A percentile compares a stretch with the other conserved stretches of the same genome.
phyloP scores from a whole-genome alignment of 2,888 invertebrate species.

The Zonitis immaculata region DNA sequence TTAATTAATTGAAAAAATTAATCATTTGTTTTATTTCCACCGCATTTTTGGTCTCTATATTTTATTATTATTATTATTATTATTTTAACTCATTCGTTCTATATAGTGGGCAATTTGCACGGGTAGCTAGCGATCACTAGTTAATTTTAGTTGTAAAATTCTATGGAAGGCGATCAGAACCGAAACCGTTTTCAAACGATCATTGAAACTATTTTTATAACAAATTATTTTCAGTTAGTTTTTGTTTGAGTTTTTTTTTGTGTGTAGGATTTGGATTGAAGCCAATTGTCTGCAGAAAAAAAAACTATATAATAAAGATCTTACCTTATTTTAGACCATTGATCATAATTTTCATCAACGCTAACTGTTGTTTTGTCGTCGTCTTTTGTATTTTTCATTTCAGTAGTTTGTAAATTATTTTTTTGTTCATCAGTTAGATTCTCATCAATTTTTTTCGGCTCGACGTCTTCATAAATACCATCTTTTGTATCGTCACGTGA shows the following conservation, averaged over 20 bases:
- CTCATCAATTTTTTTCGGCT: constrained; percentile 13
- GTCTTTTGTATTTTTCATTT: too few species aligned
- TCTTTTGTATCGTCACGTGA: constrained; percentile 34
- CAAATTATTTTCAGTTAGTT: neutral
- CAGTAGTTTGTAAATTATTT: constrained; percentile 20
- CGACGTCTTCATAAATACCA: constrained; percentile 33
- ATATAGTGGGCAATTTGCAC: constrained; percentile 25
- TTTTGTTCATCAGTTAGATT: constrained; percentile 21
- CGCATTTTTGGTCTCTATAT: neutral
- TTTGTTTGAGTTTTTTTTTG: neutral
- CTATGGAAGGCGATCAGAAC: constrained; percentile 26
- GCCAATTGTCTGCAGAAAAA: too few species aligned
- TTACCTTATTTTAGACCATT: constrained; percentile 49
- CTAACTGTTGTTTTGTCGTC: too few species aligned
- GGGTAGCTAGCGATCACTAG: constrained; percentile 42
- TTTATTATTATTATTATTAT: neutral
- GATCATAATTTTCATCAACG: constrained; percentile 43
- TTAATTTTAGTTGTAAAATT: constrained; percentile 39
- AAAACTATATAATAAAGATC: constrained; percentile 19
- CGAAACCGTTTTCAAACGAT: neutral
- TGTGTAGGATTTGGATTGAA: neutral
- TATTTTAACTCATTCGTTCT: too few species aligned
- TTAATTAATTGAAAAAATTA: too few species aligned
- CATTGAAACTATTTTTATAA: neutral
- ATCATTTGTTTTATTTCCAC: neutral